Evolutionary conservation across 2,888 invertebrate species (phyloP), one percentile per base, ranked within the genome.

Genomic region (Agriopis leucophaearia): DNA sequence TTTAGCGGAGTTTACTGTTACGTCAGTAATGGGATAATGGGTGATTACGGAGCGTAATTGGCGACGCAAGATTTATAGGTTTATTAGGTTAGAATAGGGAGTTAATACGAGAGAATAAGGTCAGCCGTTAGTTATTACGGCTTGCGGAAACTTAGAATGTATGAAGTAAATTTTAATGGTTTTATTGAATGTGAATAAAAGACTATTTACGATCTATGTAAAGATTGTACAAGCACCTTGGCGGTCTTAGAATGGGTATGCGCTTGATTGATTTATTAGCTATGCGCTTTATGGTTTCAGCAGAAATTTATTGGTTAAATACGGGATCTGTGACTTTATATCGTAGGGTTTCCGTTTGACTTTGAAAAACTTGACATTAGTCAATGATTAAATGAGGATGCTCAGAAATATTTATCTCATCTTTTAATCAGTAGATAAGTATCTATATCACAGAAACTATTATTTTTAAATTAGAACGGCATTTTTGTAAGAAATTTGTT

Each of bases 71-170:
- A 59, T 59, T 59, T 59, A 59, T 59, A 5, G 40, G 15, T 50
- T 50, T 59, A 59, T 59, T 10, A 59, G 59, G 50, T 59, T 51
- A 51, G 59, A 59, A 59, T 51, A 47, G 18, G 59, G 50, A 59
- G 50, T 27, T 59, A 59, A 58, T 38, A 58, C 35, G 13, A 38
- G 27, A 5, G 1, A 55, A 55, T 55, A 57, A 35, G 59, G 48
- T 59, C 16, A 10, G 27, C 61, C 61, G 61, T 61, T 52, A 51
- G 51, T 13, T 42, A 36, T 55, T 55, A 42, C 13, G 42, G 27
- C 27, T 42, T 42, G 27, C 42, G 27, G 55, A 42, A 54, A 16
- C 52, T 38, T 5, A 27, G 42, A 44, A 1, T 38, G 42, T 55
- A 13, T 16, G 42, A 44, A 42, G 13, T 54, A 10, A 38, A 54